Evolutionary conservation across 2,797 vertebrate genomes (phyloP).

Genomic region (Periparus ater): DNA sequence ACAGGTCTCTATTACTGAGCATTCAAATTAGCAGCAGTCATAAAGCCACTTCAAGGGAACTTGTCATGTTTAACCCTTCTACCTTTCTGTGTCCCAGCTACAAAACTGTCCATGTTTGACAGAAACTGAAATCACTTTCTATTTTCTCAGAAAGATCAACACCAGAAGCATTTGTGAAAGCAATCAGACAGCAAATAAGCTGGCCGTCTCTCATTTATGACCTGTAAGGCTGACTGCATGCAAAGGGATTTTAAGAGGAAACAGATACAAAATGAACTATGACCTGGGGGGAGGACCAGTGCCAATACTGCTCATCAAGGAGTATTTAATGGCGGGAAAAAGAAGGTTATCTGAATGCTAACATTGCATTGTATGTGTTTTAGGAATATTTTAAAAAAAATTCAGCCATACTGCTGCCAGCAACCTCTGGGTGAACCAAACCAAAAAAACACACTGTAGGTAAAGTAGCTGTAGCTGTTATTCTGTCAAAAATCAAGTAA

Average conservation of each 20-base stretch:
- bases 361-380: not conserved
- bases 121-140: not conserved
- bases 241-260: slow-evolving; percentile 55
- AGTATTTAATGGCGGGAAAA: not conserved
- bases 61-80: not conserved
- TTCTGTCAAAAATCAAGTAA: not conserved
- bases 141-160: not conserved
- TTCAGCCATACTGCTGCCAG: not conserved
- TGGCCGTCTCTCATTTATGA: slow-evolving; percentile 1
- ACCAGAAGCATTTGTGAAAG: slow-evolving; percentile 32
- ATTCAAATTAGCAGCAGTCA: slow-evolving; percentile 46
- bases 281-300: not conserved
- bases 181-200: not conserved
- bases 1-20: slow-evolving; percentile 42
- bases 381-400: not conserved
- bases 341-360: not conserved
- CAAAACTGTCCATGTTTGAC: not conserved
- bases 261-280: slow-evolving; percentile 57
- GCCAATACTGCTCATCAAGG: slow-evolving; percentile 13
- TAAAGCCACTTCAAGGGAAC: not conserved
- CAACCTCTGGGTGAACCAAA: not conserved
- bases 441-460: not conserved
- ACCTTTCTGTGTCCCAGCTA: not conserved
- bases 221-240: not conserved
- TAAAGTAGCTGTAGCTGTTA: not conserved